A percentile compares a stretch with the other conserved stretches of the same genome.
Conservation (phyloP, 2,888 invertebrate species). For the Rhagophthalmus giganteus region DNA sequence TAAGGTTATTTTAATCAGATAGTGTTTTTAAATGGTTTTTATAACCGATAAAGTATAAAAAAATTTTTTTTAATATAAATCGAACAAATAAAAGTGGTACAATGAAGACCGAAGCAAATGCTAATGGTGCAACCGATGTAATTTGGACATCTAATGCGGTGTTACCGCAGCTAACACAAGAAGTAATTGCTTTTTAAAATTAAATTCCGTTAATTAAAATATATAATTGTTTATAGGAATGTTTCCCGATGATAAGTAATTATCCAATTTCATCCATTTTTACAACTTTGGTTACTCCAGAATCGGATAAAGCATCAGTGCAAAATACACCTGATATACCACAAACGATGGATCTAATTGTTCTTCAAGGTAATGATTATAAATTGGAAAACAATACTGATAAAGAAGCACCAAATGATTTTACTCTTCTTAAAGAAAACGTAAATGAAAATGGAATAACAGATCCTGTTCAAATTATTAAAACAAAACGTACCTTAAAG, state of each 20-base stretch:
- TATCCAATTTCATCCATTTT: constrained; percentile 50
- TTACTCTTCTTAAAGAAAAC: constrained; percentile 44
- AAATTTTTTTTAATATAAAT: too few relatives aligned
- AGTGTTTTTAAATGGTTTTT: too few relatives aligned
- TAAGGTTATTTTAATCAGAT: too few relatives aligned
- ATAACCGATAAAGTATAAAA: too few relatives aligned
- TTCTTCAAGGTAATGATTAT: constrained; percentile 41
- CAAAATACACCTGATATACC: constrained; percentile 35
- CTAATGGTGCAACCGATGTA: constrained; percentile 39
- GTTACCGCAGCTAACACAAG: constrained; percentile 43
- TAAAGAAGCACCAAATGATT: constrained; percentile 38
- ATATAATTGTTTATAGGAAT: constrained; percentile 40
- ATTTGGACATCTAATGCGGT: constrained; percentile 46
- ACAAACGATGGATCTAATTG: constrained; percentile 45
- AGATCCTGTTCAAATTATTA: constrained; percentile 14
- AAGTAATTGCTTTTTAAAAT: constrained; percentile 36
- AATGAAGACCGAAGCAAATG: constrained; percentile 46
- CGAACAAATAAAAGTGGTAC: too few relatives aligned
- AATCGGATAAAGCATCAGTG: too few relatives aligned
- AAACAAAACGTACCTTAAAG: constrained; percentile 21
- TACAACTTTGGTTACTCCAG: constrained; percentile 44
- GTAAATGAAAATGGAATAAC: constrained; percentile 27
- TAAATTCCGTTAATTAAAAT: background rate
- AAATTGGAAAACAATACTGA: constrained; percentile 39
- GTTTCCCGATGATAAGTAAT: constrained; percentile 49